Percentiles rank a stretch among this genome's conserved stretches.
Conservation (phyloP, 2,888 invertebrate species). For the Malachius bipustulatus region DNA sequence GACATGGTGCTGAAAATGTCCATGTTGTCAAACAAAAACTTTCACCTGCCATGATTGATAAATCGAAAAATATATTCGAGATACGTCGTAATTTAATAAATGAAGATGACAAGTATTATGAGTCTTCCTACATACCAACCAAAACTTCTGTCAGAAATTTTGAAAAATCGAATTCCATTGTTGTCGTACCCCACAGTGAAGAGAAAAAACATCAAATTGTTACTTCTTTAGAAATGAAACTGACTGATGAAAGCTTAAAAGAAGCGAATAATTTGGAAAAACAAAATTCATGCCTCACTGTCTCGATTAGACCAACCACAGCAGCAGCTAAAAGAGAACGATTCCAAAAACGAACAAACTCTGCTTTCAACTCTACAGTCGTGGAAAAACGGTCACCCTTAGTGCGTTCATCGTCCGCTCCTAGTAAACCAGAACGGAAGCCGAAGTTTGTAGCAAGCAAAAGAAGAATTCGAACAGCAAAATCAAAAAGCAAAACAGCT, state of each 20-base stretch:
- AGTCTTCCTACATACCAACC: background rate
- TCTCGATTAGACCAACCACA: constrained; percentile 30
- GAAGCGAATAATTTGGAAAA: constrained; percentile 7
- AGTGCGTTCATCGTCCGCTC: constrained; percentile 30
- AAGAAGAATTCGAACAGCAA: constrained; percentile 26
- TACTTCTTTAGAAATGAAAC: background rate
- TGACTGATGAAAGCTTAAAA: background rate
- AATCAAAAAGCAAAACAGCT: constrained; percentile 11
- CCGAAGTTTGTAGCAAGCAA: constrained; percentile 29
- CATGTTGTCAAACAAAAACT: constrained; percentile 10
- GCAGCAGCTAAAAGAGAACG: constrained; percentile 30
- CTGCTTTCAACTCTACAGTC: constrained; percentile 28
- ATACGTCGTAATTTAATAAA: constrained; percentile 1
- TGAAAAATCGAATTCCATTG: constrained; percentile 21
- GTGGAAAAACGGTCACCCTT: constrained; percentile 25
- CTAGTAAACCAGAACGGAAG: constrained; percentile 25
- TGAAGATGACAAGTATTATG: too few species aligned
- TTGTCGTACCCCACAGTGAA: constrained; percentile 26
- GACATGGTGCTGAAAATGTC: background rate
- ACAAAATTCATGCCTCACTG: constrained; percentile 20
- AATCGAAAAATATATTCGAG: constrained; percentile 2
- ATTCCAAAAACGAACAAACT: constrained; percentile 33
- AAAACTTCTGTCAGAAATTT: background rate
- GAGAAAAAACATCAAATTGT: constrained; percentile 5
- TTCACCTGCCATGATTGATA: constrained; percentile 14